These are phyloP conservation scores for Elysia chlorotica DNA, from an alignment of 1,140 invertebrate genomes.

Conservation along the genomic window DNA sequence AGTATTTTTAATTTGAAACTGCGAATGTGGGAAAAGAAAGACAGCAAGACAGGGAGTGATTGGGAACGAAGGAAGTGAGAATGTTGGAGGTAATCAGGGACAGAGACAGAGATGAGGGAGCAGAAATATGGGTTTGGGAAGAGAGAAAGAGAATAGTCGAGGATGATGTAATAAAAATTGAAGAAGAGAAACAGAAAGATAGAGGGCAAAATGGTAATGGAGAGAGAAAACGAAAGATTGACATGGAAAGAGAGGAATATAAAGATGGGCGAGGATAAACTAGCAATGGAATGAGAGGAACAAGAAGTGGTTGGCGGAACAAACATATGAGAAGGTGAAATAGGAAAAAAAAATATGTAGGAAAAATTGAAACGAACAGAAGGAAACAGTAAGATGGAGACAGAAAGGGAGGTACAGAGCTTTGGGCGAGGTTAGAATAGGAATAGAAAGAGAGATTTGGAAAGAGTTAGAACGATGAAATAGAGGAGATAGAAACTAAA, in stretches of 20 bases:
- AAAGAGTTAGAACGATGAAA: neutral
- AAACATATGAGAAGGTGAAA: too few relatives aligned
- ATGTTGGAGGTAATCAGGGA: neutral
- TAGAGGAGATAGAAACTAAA: neutral
- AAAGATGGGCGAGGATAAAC: too few relatives aligned
- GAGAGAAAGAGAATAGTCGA: neutral
- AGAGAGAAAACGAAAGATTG: neutral
- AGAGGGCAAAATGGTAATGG: too few relatives aligned
- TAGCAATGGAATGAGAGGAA: neutral
- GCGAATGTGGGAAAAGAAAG: too few relatives aligned
- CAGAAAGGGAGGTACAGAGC: neutral
- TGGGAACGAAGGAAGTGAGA: too few relatives aligned
- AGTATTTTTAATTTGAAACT: too few relatives aligned
- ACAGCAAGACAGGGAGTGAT: too few relatives aligned
- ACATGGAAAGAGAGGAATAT: neutral
- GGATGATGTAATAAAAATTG: neutral
- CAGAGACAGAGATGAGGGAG: neutral
- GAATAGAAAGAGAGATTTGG: neutral
- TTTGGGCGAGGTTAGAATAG: neutral
- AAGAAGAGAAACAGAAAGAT: neutral
- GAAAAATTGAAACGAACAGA: neutral
- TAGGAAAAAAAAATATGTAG: neutral
- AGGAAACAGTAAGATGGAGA: neutral
- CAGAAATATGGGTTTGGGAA: neutral
- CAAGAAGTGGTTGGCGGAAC: too few relatives aligned